These are phyloP conservation scores for Aurelia sp. DNA, from an alignment of 30 jellyfish, hydroid and myxozoan genomes.

Conservation along the genomic window DNA sequence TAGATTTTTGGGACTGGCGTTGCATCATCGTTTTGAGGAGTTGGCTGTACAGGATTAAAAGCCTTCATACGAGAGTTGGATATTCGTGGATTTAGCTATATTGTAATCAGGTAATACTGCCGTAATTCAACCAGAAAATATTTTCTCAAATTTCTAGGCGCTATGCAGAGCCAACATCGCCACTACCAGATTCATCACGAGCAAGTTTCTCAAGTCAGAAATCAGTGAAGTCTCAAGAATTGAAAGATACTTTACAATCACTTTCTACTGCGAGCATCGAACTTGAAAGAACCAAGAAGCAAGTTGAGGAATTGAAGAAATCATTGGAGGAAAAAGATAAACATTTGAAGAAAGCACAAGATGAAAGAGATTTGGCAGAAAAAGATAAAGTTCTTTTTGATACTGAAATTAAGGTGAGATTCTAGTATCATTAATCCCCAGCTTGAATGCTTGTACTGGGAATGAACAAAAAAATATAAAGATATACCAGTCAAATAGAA, in stretches of 20 bases:
- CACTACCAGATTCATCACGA: slow-evolving; percentile 60
- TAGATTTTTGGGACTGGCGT: too few species aligned
- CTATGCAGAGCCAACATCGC: slow-evolving; percentile 66
- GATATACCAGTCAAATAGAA: too few species aligned
- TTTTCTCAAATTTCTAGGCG: slow-evolving; percentile 12
- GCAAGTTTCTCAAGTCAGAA: slow-evolving; percentile 58
- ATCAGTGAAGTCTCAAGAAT: slow-evolving; percentile 76
- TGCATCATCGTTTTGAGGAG: too few species aligned
- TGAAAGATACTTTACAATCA: slow-evolving; percentile 67
- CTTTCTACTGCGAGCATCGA: slow-evolving; percentile 74
- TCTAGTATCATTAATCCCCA: neutral
- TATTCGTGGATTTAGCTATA: too few species aligned
- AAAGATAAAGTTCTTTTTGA: slow-evolving; percentile 89
- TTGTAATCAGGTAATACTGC: too few species aligned
- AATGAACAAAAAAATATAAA: too few species aligned
- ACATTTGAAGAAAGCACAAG: slow-evolving; percentile 58
- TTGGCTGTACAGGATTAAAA: too few species aligned
- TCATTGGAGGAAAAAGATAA: slow-evolving; percentile 70
- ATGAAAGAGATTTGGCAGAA: slow-evolving; percentile 83
- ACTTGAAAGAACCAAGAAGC: slow-evolving; percentile 79
- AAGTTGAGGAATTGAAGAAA: slow-evolving; percentile 63
- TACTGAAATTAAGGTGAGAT: slow-evolving; percentile 86
- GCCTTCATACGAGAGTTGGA: too few species aligned
- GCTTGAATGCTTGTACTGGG: neutral
- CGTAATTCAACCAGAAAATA: too few species aligned